Conservation (phyloP, 1,140 invertebrate genomes). For the Drosophila littoralis region DNA sequence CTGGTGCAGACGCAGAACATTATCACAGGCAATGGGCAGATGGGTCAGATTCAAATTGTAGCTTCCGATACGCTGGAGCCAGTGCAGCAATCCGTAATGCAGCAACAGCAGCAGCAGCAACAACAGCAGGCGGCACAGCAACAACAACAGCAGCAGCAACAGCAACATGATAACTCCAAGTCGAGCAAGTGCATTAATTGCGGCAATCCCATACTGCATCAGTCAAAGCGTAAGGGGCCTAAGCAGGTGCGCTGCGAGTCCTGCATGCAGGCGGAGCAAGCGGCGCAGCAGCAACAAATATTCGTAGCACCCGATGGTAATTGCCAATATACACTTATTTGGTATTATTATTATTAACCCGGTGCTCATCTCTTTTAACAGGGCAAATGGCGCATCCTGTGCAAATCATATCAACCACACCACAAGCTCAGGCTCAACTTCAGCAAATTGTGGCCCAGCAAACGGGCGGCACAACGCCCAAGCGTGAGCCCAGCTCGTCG, state of each 20-base stretch:
- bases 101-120: constrained; percentile 74
- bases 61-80: constrained; percentile 86
- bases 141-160: constrained; percentile 79
- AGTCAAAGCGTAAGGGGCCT: constrained; percentile 86
- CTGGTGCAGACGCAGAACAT: constrained; percentile 85
- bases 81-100: constrained; percentile 70
- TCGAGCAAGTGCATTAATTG: constrained; percentile 85
- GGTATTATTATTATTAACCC: neutral
- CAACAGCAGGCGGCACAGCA: constrained; percentile 64
- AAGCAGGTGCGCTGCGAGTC: constrained; percentile 87
- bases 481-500: constrained; percentile 55
- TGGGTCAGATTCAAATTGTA: constrained; percentile 87
- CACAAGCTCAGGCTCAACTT: constrained; percentile 73
- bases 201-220: constrained; percentile 85
- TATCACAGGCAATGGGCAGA: constrained; percentile 82
- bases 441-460: constrained; percentile 75
- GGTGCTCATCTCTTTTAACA: constrained; percentile 9
- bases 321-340: constrained; percentile 85
- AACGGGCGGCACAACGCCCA: constrained; percentile 68
- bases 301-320: constrained; percentile 87
- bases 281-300: constrained; percentile 85
- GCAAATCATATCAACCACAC: constrained; percentile 78
- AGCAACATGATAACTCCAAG: constrained; percentile 64
- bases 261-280: constrained; percentile 86
- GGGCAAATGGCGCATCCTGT: constrained; percentile 76